These are phyloP conservation scores for Bombus fervidus DNA, from an alignment of 1,140 invertebrate species.

Conservation along the genomic window DNA sequence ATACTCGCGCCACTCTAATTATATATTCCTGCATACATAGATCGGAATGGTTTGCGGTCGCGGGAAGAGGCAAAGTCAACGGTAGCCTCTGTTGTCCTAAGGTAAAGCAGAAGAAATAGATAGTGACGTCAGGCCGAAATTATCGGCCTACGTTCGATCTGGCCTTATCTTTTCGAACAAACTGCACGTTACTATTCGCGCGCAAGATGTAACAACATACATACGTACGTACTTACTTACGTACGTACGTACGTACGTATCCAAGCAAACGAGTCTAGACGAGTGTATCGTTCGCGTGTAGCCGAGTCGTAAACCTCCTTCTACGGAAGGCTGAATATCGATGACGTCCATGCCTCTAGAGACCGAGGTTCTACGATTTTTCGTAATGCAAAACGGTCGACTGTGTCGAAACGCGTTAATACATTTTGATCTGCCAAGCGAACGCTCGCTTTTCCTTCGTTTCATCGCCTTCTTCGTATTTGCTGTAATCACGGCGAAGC, in stretches of 20 bases:
- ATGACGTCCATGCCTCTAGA: slow-evolving; percentile 24
- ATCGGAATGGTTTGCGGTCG: too few relatives aligned
- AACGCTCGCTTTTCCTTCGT: background rate
- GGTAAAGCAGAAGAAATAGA: slow-evolving; percentile 43
- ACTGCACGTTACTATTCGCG: slow-evolving; percentile 13
- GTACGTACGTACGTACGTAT: too few relatives aligned
- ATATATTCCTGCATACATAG: background rate
- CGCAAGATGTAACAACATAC: slow-evolving; percentile 45
- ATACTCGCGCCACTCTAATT: slow-evolving; percentile 16
- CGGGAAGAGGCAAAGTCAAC: background rate
- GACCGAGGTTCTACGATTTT: slow-evolving; percentile 17
- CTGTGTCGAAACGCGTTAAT: background rate
- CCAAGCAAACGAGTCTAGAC: background rate
- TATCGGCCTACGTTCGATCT: slow-evolving; percentile 51
- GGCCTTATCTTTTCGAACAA: slow-evolving; percentile 60
- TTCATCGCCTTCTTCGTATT: background rate
- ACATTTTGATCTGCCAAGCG: background rate
- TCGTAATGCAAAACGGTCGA: background rate
- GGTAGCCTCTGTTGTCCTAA: slow-evolving; percentile 13
- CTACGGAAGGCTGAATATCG: slow-evolving; percentile 34
- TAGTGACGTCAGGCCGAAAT: slow-evolving; percentile 64
- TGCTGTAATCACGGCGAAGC: background rate
- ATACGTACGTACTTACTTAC: too few relatives aligned
- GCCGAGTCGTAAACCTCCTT: slow-evolving; percentile 31
- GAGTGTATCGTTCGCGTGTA: background rate